Base-by-base conservation (phyloP, 2,113 vertebrate genomes). In the Todiramphus saurophagus region DNA sequence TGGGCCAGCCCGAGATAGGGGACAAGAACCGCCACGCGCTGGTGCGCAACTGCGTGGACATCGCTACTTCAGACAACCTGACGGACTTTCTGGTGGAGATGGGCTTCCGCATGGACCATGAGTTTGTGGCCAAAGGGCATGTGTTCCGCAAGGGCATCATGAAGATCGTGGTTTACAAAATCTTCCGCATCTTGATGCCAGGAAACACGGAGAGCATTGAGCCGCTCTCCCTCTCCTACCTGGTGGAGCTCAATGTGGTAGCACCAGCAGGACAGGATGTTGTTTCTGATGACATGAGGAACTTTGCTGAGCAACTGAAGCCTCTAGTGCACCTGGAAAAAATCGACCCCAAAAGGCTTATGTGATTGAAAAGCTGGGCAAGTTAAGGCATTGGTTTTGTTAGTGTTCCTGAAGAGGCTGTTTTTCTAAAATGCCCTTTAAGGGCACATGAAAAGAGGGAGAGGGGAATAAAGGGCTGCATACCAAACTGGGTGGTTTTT, bases 61-160 rank as follows among this genome's bases (percentile, higher is more conserved):
- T 99, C 44, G 98, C 99, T 4, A 99, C 99, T 0, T 99, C 99
- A 0, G 99, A 99, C 92, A 99, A 98, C 97, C 97, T 99, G 87
- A 99, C 98, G 0, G 99, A 99, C 53, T 99, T 99, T 77, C 98
- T 99, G 48, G 98, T 99, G 76, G 99, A 99, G 96, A 99, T 99
- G 99, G 99, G 99, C 30, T 99, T 99, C 97, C 99, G 99, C 83
- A 99, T 99, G 99, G 99, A 99, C 98, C 99, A 99, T 7, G 99
- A 99, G 95, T 99, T 99, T 79, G 98, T 99, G 24, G 98, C 99
- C 82, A 99, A 98, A 37, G 99, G 99, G 5, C 99, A 99, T 55
- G 95, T 99, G 59, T 99, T 99, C 95, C 99, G 99, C 60, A 99
- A 99, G 94, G 99, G 99, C 11, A 98, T 97, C 3, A 99, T 99